Base-by-base conservation (phyloP, 2,113 vertebrate species). In the Festucalex cinctus region DNA sequence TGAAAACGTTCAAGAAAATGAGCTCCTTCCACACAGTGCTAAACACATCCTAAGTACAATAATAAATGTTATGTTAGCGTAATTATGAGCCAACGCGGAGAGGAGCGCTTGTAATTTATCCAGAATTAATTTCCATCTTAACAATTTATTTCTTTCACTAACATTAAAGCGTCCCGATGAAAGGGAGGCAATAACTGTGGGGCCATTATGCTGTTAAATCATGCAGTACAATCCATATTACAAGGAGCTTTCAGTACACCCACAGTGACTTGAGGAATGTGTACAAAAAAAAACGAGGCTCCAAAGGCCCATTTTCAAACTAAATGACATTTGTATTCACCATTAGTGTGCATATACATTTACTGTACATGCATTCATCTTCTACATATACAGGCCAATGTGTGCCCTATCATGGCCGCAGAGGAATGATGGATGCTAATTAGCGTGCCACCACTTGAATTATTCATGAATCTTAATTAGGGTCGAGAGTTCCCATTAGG, bases 381-480 rank as follows among this genome's bases (percentile, higher is more conserved):
- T 71, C 69, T 53, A 54, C 39, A 22, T 36, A 6, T 19, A n/a
- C 59, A 0, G 70, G 70, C 75, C 32, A 62, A 72, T 28, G 36
- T 72, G 79, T 74, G 79, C 49, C 79, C 78, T 75, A 60, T 84
- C 85, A 78, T 85, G 75, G 66, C 78, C 71, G 51, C 76, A 62
- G 66, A 83, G 82, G 85, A 80, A 83, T 90, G 89, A 89, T 86
- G 88, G 86, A 92, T 90, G 77, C 83, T 91, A 92, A 93, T 91
- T 88, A 90, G 82, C 62, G 13, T 71, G 62, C 72, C 83, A 79
- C 77, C 56, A 77, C 83, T 89, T 92, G 87, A 92, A 92, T 92
- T 91, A 92, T 93, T 91, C 89, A 93, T 91, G 86, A 83, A 76
- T 90, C 85, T 92, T 90, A 89, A 93, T 93, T 92, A 92, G 88